Conservation (phyloP, 2,888 invertebrate genomes). For the Sarcophaga rosellei region DNA sequence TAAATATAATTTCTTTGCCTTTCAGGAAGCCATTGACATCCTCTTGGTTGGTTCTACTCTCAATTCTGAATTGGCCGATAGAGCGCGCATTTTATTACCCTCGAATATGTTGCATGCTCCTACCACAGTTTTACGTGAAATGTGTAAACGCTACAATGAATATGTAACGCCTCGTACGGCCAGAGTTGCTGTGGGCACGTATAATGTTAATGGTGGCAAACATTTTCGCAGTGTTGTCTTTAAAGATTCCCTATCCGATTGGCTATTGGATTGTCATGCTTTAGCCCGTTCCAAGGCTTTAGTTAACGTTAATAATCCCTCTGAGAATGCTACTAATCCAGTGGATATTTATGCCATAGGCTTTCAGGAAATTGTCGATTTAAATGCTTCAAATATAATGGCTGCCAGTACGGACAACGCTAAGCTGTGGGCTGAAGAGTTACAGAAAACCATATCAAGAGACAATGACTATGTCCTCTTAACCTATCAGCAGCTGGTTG, state of each 20-base stretch:
- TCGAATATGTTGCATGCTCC: conserved; percentile 93
- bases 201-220: conserved; percentile 99
- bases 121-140: conserved; percentile 90
- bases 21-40: conserved; percentile 95
- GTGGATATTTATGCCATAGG: conserved; percentile 98
- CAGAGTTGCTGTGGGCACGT: conserved; percentile 95
- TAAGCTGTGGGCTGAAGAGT: conserved; percentile 95
- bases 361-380: conserved; percentile 99
- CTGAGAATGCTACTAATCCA: conserved; percentile 81
- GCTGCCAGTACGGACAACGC: conserved; percentile 96
- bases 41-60: conserved; percentile 95
- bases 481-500: conserved; percentile 97
- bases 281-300: conserved; percentile 82
- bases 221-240: conserved; percentile 98
- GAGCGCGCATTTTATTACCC: conserved; percentile 93
- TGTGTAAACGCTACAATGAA: conserved; percentile 92
- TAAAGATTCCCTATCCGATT: conserved; percentile 93
- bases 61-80: conserved; percentile 94
- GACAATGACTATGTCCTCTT: conserved; percentile 93
- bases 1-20: background rate
- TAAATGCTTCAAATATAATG: conserved; percentile 99
- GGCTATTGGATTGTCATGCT: conserved; percentile 92
- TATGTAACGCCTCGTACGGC: conserved; percentile 84
- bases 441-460: conserved; percentile 94
- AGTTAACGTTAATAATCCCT: conserved; percentile 82